A percentile compares a stretch with the other conserved stretches of the same genome.
phyloP scores from a whole-genome alignment of 2,113 vertebrate species.

The Muntiacus muntjak region DNA sequence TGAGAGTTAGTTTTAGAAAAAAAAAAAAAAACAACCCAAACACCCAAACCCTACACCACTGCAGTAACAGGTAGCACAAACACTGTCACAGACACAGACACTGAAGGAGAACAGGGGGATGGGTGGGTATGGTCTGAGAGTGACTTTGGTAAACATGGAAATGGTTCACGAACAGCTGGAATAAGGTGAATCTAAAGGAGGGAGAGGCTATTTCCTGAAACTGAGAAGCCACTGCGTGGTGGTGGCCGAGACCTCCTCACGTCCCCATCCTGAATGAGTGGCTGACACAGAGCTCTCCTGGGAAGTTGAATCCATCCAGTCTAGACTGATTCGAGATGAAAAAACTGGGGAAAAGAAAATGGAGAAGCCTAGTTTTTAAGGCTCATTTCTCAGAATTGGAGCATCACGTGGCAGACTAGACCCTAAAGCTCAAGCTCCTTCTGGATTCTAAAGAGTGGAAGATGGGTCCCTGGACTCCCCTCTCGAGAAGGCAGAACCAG shows the following conservation, averaged over 20 bases:
- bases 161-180: conserved; percentile 23
- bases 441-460: neutral
- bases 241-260: conserved; percentile 53
- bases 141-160: neutral
- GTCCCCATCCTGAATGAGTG: rapidly evolving
- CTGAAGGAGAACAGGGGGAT: neutral
- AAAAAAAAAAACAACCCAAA: neutral
- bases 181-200: neutral
- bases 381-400: neutral
- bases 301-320: neutral
- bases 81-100: conserved; percentile 64
- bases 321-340: neutral
- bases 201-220: neutral
- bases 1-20: conserved; percentile 79
- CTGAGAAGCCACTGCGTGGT: conserved; percentile 53
- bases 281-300: neutral
- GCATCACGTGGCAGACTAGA: neutral
- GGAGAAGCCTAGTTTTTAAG: neutral
- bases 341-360: neutral
- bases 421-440: neutral
- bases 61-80: conserved; percentile 62
- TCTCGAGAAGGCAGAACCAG: neutral
- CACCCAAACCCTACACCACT: conserved; percentile 33
- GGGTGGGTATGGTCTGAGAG: conserved; percentile 1
- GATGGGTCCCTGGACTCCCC: neutral